A percentile compares a stretch with the other conserved stretches of the same genome.
Conservation (phyloP, 2,797 vertebrate genomes). For the Babyrousa celebensis region DNA sequence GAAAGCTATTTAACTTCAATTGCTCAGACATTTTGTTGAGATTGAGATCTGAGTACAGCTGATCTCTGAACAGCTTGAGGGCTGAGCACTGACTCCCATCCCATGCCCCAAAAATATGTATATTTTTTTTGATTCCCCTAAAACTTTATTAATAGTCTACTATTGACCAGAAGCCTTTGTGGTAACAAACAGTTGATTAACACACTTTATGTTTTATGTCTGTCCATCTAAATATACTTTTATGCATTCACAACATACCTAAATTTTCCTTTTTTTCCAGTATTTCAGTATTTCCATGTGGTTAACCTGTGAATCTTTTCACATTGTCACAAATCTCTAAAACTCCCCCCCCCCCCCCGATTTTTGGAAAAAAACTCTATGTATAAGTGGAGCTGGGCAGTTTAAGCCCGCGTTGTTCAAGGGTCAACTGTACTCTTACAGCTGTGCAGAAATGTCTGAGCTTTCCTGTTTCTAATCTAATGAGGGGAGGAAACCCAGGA, state of each 20-base stretch:
- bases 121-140: background rate
- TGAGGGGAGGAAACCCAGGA: background rate
- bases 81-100: background rate
- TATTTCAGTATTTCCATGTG: background rate
- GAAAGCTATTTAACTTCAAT: conserved; percentile 18
- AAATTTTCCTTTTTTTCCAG: background rate
- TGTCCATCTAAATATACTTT: background rate
- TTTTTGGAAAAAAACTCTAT: background rate
- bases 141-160: background rate
- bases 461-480: conserved; percentile 15
- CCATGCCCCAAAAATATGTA: background rate
- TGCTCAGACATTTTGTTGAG: conserved; percentile 16
- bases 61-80: background rate
- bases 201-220: no score
- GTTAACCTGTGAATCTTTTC: background rate
- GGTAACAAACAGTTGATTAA: background rate
- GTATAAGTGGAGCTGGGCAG: background rate
- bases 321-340: no score
- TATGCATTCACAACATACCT: background rate
- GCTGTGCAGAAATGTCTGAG: background rate
- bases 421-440: background rate
- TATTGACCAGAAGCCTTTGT: background rate
- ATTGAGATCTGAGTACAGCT: background rate
- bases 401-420: background rate
- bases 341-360: no score